phyloP scores from a whole-genome alignment of 1,140 invertebrate genomes.

The Caenorhabditis remanei region DNA sequence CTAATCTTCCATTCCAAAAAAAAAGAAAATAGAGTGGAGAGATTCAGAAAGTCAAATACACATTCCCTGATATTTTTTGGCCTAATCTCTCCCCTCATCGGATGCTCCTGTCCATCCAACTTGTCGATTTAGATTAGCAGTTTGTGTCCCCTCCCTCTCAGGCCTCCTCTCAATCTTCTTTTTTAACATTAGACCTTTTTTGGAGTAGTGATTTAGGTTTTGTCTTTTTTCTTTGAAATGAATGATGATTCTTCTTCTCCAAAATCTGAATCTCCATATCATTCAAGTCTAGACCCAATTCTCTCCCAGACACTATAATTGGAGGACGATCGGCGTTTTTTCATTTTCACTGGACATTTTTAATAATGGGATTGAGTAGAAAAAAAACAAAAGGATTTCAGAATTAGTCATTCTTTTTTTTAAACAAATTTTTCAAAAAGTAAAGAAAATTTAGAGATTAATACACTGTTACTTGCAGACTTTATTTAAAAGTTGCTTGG shows the following conservation, averaged over 20 bases:
- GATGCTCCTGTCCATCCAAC: slow-evolving; percentile 26
- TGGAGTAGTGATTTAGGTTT: neutral
- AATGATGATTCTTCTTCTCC: no score
- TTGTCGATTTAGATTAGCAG: slow-evolving; percentile 54
- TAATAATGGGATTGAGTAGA: neutral
- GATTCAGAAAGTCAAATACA: slow-evolving; percentile 1
- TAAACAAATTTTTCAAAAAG: no score
- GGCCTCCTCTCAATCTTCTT: neutral
- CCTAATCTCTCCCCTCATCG: slow-evolving; percentile 33
- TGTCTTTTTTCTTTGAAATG: neutral
- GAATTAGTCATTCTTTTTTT: no score
- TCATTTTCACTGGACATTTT: neutral
- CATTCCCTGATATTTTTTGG: slow-evolving; percentile 31
- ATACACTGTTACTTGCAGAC: no score
- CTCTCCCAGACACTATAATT: neutral
- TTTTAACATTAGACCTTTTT: neutral
- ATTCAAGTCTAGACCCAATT: neutral
- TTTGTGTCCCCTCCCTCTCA: neutral
- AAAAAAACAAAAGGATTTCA: neutral
- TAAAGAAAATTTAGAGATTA: no score
- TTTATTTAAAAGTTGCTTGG: no score
- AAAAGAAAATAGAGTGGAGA: neutral
- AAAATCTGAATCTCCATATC: neutral
- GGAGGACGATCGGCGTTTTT: neutral
- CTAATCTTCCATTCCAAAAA: slow-evolving; percentile 51